Base-by-base conservation (phyloP, 2,888 invertebrate species). In the Atethmia centrago region DNA sequence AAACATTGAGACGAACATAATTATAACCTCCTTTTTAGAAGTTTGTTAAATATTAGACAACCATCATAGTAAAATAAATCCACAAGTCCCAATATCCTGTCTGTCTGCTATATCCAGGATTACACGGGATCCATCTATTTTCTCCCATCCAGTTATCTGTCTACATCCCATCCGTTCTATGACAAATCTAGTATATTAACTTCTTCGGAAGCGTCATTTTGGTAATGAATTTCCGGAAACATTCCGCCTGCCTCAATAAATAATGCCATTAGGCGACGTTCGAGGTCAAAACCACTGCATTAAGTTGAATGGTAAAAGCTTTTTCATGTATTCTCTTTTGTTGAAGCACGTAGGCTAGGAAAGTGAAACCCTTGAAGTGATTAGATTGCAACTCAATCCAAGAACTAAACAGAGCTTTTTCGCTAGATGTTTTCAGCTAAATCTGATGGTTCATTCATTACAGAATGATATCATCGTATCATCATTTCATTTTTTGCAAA, bases 261-360 rank as follows among this genome's bases (percentile, higher is more conserved):
- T 70, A 63, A 75, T 58, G 51, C 16, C 31, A 51, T 67, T 36
- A 42, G 42, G n/a, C 12, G 25, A 40, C 58, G 64, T 59, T 56
- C 51, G 77, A 80, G 71, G 71, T 65, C 69, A 56, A 65, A 79
- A 74, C 45, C 56, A 61, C 79, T 78, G 83, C 74, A 73, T 73
- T 53, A n/a, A 31, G 56, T 65, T n/a, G 19, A 67, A 63, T 56
- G 55, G 51, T 67, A 70, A 82, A 70, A 80, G 73, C 66, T 56
- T 82, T 82, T 67, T 53, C 58, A 40, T 77, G 67, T 67, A 69
- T 40, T 51, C 25, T 62, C n/a, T 59, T 42, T 63, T 31, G n/a
- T 51, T 40, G 19, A 51, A 79, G 45, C 28, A 68, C 31, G 21
- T 16, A 40, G 28, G 14, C 40, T 45, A 53, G 14, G 8, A 66